Evolutionary conservation across 2,888 invertebrate species (phyloP), one percentile per base, ranked within the genome.

Genomic region (Hypolimnas misippus): DNA sequence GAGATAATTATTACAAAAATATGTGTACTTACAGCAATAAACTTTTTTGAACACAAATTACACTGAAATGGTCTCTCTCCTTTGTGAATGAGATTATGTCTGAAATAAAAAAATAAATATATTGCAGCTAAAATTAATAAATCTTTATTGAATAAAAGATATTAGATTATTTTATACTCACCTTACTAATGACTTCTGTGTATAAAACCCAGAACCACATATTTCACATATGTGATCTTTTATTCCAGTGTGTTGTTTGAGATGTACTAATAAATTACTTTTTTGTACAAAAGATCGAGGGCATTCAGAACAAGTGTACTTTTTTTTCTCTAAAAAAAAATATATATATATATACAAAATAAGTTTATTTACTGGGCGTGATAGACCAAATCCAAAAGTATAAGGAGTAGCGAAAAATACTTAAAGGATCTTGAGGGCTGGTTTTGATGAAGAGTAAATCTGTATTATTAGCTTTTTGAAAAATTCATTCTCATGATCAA

Each of bases 171-270:
- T 12, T 19, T 46, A 7, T 35, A 42, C 2, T 67, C 77, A 92
- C 92, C 92, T 88, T 65, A 87, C 85, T 68, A 92, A 82, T 42
- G 92, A 92, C 68, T 92, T 92, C 66, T 88, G 89, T 57, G 89
- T 91, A 68, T 90, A 92, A 69, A 92, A 92, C 1, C 90, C 91
- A 38, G 92, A 86, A n/a, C 92, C 92, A 71, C 92, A 92, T 33
- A 92, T 70, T 73, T 92, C 92, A 71, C 92, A 92, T 67, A 92
- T 91, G 38, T 92, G 92, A 71, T 92, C 92, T 66, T 91, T 92
- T 25, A 91, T 74, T 38, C 92, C 92, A 1, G 85, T 80, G 64
- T 92, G 92, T 66, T 90, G 88, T 73, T 92, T 92, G 29, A 86
- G 72, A 62, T 92, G 92, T 4, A 83, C 80, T 21, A 81, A 60